These are phyloP conservation scores for Python bivittatus DNA, from an alignment of 2,113 vertebrate genomes.

Conservation along the genomic window DNA sequence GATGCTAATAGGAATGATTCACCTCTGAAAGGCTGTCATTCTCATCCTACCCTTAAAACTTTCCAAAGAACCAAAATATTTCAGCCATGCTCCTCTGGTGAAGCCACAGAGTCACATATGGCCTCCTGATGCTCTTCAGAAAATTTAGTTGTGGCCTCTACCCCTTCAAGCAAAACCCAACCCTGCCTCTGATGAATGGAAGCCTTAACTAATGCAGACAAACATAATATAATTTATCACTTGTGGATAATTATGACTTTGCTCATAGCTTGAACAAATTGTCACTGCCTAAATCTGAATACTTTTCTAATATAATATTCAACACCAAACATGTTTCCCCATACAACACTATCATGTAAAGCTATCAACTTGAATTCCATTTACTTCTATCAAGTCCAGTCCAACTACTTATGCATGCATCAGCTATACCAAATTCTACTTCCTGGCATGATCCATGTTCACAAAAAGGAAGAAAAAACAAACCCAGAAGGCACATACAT, in stretches of 20 bases:
- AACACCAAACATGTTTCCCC: not conserved
- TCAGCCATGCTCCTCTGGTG: not conserved
- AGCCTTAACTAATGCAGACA: not conserved
- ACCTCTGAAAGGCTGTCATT: not conserved
- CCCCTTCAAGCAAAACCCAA: not conserved
- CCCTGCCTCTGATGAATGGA: not conserved
- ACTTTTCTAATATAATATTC: not conserved
- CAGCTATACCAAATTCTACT: not conserved
- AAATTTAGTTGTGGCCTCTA: not conserved
- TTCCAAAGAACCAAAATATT: not conserved
- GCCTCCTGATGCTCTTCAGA: not conserved
- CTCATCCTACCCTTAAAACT: not conserved
- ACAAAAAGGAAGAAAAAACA: not conserved
- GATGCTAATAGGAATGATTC: not conserved
- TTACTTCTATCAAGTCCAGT: not conserved
- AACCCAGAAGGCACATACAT: conserved; percentile 44
- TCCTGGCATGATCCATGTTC: not conserved
- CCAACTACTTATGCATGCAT: not conserved
- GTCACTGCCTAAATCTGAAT: not conserved
- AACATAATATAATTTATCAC: not conserved
- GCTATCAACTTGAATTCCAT: not conserved
- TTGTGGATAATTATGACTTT: not conserved
- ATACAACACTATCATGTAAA: not conserved
- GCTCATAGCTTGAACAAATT: not conserved
- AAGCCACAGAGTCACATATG: not conserved